These are phyloP conservation scores for Punctoribates punctum DNA, from an alignment of 2,888 invertebrate species.

Conservation along the genomic window DNA sequence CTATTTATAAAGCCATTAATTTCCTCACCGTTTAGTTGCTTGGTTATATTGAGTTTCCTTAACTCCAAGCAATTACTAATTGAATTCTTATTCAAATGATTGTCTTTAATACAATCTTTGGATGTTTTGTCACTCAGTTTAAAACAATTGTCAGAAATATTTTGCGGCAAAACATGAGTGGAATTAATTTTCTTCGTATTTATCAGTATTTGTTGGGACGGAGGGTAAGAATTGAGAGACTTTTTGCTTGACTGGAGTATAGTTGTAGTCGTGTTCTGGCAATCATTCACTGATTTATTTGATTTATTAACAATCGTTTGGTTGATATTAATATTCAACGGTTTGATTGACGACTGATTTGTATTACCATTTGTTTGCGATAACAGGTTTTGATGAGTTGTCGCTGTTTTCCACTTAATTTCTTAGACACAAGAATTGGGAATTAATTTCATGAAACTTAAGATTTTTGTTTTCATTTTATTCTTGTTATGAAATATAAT, in stretches of 20 bases:
- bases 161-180: neutral
- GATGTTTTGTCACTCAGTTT: neutral
- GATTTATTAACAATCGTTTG: neutral
- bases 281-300: neutral
- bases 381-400: neutral
- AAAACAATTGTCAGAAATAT: neutral
- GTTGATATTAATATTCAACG: neutral
- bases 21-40: neutral
- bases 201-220: neutral
- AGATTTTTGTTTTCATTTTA: no score
- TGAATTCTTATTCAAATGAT: neutral
- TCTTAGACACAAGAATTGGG: neutral
- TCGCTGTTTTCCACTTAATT: neutral
- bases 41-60: neutral
- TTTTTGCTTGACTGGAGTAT: neutral
- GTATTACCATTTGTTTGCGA: neutral
- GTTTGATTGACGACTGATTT: conserved; percentile 9
- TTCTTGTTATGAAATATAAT: no score
- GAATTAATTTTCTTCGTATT: neutral
- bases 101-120: neutral
- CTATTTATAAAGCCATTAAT: neutral
- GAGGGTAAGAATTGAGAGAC: neutral
- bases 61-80: conserved; percentile 1
- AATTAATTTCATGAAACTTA: no score
- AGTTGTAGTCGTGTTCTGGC: conserved; percentile 14